Evolutionary conservation across 2,113 vertebrate species (phyloP).

Genomic region (Heterochromis multidens): DNA sequence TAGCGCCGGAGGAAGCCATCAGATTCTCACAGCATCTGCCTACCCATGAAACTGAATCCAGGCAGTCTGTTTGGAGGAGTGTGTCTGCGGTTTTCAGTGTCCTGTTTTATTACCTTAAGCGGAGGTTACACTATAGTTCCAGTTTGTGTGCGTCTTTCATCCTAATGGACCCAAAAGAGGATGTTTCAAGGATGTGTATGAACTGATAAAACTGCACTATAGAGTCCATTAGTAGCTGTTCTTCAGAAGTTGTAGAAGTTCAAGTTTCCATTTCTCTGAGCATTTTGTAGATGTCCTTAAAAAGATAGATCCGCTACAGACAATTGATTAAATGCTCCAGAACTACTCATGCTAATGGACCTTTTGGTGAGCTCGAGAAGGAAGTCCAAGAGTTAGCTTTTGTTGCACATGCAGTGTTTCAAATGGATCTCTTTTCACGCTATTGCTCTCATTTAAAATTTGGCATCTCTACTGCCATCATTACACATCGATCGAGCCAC

Average conservation of each 20-base stretch:
- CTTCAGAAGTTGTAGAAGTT: neutral
- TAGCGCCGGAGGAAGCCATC: neutral
- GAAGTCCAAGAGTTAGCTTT: neutral
- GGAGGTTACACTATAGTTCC: neutral
- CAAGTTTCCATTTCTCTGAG: neutral
- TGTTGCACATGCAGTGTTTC: neutral
- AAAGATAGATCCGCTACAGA: neutral
- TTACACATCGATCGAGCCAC: too few relatives aligned
- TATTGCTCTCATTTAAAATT: neutral
- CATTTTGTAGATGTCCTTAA: neutral
- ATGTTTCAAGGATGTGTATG: neutral
- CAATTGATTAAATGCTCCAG: neutral
- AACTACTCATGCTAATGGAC: neutral
- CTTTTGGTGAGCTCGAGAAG: neutral
- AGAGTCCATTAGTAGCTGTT: neutral
- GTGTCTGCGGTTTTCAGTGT: neutral
- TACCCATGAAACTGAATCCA: conserved; percentile 18
- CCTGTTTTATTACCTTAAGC: neutral
- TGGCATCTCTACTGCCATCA: neutral
- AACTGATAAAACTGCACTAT: neutral
- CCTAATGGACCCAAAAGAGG: neutral
- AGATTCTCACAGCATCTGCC: conserved; percentile 26
- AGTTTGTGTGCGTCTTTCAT: neutral
- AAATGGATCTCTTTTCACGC: neutral
- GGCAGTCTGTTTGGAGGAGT: neutral